Percentiles rank a stretch among this genome's conserved stretches.
Evolutionary conservation across 2,888 invertebrate genomes (phyloP).

Genomic region (Eulithis prunata): DNA sequence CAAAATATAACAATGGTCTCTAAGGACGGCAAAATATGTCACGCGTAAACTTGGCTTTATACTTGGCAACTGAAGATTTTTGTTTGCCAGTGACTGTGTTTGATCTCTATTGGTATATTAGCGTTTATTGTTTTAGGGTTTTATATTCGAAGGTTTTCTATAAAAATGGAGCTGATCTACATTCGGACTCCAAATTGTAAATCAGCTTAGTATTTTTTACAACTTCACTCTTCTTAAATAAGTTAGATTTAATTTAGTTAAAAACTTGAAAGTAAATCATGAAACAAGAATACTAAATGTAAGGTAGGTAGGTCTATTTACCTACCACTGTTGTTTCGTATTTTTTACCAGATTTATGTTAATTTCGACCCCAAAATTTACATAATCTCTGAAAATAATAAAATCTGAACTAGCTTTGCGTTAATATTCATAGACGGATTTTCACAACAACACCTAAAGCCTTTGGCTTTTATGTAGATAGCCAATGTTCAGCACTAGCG

Average conservation of each 20-base stretch:
- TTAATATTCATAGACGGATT: conserved; percentile 47
- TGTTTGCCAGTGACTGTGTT: background rate
- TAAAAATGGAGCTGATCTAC: too few species aligned
- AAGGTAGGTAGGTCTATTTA: too few species aligned
- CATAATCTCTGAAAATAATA: conserved; percentile 50
- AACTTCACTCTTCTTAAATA: background rate
- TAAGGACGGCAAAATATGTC: conserved; percentile 52
- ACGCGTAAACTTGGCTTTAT: conserved; percentile 51
- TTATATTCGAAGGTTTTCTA: background rate
- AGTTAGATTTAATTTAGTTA: background rate
- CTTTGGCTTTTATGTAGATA: conserved; percentile 1
- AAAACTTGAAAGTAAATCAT: background rate
- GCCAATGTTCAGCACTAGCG: background rate
- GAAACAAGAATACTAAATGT: background rate
- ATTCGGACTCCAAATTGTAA: background rate
- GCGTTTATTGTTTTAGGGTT: background rate
- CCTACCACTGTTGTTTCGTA: conserved; percentile 11
- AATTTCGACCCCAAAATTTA: conserved; percentile 42
- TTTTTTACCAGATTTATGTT: conserved; percentile 45
- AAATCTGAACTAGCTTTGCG: conserved; percentile 46
- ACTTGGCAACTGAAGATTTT: background rate
- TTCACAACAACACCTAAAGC: conserved; percentile 42
- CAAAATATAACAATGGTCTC: conserved; percentile 55
- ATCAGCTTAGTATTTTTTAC: background rate
- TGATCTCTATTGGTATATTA: background rate